phyloP scores from a whole-genome alignment of 2,888 invertebrate species.

The Aquatica leii region DNA sequence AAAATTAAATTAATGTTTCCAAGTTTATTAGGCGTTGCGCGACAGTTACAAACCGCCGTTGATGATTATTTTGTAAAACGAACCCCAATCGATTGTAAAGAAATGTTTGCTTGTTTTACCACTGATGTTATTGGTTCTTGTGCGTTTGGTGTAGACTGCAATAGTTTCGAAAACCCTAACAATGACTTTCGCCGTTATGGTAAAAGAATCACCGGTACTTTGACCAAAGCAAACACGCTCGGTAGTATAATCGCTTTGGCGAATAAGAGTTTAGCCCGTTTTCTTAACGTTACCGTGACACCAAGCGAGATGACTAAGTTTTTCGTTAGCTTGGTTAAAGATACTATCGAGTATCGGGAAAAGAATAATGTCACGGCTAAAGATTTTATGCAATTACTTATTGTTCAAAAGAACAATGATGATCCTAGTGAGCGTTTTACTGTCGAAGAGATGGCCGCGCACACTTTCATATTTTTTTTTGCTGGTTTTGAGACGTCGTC shows the following conservation, averaged over 20 bases:
- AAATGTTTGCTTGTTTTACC: slow-evolving; percentile 57
- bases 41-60: slow-evolving; percentile 21
- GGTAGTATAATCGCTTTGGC: not conserved
- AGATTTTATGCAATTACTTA: slow-evolving; percentile 65
- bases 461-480: slow-evolving; percentile 47
- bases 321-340: slow-evolving; percentile 54
- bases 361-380: slow-evolving; percentile 60
- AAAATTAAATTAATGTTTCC: slow-evolving; percentile 69
- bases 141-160: slow-evolving; percentile 68
- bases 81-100: slow-evolving; percentile 6
- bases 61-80: not conserved
- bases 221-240: not conserved
- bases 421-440: slow-evolving; percentile 6
- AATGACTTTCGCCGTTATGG: slow-evolving; percentile 60
- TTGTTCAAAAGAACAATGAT: slow-evolving; percentile 55
- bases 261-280: not conserved
- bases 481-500: slow-evolving; percentile 58
- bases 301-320: not conserved
- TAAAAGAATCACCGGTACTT: slow-evolving; percentile 29
- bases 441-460: slow-evolving; percentile 39
- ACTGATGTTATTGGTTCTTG: slow-evolving; percentile 68
- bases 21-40: slow-evolving; percentile 41
- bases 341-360: slow-evolving; percentile 60
- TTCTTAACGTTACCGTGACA: not conserved
- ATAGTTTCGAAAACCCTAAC: slow-evolving; percentile 64